Base-by-base conservation (phyloP, 2,113 vertebrate genomes). In the Sceloporus tristichus region DNA sequence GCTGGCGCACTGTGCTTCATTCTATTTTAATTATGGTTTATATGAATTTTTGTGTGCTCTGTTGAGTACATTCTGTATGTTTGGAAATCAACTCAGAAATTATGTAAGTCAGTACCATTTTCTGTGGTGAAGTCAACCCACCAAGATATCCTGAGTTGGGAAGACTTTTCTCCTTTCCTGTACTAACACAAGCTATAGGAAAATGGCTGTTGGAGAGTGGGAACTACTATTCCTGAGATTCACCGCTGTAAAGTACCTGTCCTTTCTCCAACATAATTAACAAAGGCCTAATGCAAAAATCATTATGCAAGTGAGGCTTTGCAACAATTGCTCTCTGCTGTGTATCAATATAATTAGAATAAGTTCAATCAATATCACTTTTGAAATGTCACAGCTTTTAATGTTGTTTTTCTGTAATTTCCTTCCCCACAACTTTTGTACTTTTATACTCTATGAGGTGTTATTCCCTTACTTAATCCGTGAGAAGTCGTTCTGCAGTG, bases 401-500 rank as follows among this genome's bases (percentile, higher is more conserved):
- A 53, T 48, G 27, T 79, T 86, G 13, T 53, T 68, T 34, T 40
- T 48, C 70, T 82, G 7, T 10, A 29, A n/a, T 75, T 77, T 18
- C 18, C 79, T 82, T 68, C 34, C 19, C 40, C 38, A 38, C 59
- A 56, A 40, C 48, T 86, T 73, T 87, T 59, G 77, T n/a, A 79
- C 48, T 86, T 87, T 79, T 56, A n/a, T 68, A 70, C 23, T 78
- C 29, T 9, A 70, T 19, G 23, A 34, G 25, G 53, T 73, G 16
- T 80, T 73, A n/a, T 48, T 85, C 73, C 38, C 73, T 42, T 16
- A 66, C 77, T 66, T 85, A 74, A 66, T 77, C 10, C n/a, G 53
- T 78, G 56, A 65, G 38, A 85, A 66, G 27, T 77, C 14, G 77
- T 53, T 48, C 29, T 85, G 54, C 21, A 62, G 21, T 18, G 9